Percentiles rank a stretch among this genome's conserved stretches.
phyloP scores from a whole-genome alignment of 2,797 vertebrate genomes.

The Poeciliopsis gracilis region DNA sequence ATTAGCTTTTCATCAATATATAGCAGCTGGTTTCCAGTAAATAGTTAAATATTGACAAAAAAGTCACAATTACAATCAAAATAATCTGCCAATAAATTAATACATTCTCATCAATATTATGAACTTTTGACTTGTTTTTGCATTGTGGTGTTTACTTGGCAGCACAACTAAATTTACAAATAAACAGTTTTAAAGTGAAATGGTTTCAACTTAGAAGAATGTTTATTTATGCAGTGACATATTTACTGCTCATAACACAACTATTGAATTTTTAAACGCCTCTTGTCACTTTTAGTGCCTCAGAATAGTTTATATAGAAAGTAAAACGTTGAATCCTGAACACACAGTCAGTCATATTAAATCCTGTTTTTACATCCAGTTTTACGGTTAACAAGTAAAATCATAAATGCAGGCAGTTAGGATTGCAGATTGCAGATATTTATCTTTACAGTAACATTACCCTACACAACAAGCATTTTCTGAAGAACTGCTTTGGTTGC shows the following conservation, averaged over 20 bases:
- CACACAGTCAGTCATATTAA: neutral
- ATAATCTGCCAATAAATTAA: too few relatives aligned
- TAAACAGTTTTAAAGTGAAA: neutral
- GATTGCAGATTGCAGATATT: neutral
- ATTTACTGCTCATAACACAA: neutral
- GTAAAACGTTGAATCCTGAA: neutral
- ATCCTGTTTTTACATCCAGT: neutral
- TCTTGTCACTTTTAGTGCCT: neutral
- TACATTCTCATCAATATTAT: too few relatives aligned
- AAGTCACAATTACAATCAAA: too few relatives aligned
- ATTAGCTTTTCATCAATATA: too few relatives aligned
- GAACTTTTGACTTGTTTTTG: too few relatives aligned
- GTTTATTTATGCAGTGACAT: neutral
- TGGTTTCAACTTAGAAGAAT: neutral
- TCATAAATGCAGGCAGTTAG: neutral
- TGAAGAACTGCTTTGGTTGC: neutral
- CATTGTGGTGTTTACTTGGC: neutral
- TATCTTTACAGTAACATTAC: neutral
- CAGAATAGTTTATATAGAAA: neutral
- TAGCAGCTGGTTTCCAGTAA: too few relatives aligned
- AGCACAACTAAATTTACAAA: neutral
- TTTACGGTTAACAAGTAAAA: neutral
- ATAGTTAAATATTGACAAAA: too few relatives aligned
- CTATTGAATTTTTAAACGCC: neutral
- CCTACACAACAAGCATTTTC: neutral